Evolutionary conservation across 2,888 invertebrate species (phyloP), one percentile per base, ranked within the genome.

Genomic region (Amblyjoppa fuscipennis): DNA sequence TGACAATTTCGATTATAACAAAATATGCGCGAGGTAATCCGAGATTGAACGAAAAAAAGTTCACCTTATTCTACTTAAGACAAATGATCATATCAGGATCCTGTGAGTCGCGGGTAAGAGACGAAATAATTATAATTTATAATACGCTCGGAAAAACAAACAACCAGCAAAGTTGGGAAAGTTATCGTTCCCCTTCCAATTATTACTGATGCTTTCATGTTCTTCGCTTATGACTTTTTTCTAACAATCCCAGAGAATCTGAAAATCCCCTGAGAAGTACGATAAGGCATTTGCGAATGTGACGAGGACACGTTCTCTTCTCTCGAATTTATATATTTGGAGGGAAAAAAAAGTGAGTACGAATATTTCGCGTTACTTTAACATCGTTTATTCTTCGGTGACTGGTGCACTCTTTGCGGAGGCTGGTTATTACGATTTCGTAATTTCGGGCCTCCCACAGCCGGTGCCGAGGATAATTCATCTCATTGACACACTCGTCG

Each of bases 401-500:
- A 25, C 20, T 20, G 7, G n/a, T 1, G 20, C 7, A 56, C 25
- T 25, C 25, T 25, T 20, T 68, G 31, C 56, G 34, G 45, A 61
- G 34, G 31, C 69, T 38, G 28, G 45, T 64, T 49, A 49, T 73
- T 56, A 71, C 34, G 20, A 71, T 79, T 79, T 80, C 56, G 45
- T 68, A 73, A 73, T 80, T 45, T 71, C 28, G 38, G 53, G 34
- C 13, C n/a, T 53, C 25, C 4, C 45, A 53, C 53, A 49, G 45
- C 45, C 16, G 5, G 51, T 16, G 31, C 25, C 56, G 38, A 53
- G 53, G 25, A 74, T 69, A 68, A 74, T 81, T 59, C 16, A 81
- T 74, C 68, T 11, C 34, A 81, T 69, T 69, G 66, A 68, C 73
- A 56, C 59, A 56, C 51, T 61, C 64, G 70, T 70, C 51, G 51